Percentiles rank a stretch among this genome's conserved stretches.
Conservation (phyloP, 2,888 invertebrate species). For the Colostygia pectinataria region DNA sequence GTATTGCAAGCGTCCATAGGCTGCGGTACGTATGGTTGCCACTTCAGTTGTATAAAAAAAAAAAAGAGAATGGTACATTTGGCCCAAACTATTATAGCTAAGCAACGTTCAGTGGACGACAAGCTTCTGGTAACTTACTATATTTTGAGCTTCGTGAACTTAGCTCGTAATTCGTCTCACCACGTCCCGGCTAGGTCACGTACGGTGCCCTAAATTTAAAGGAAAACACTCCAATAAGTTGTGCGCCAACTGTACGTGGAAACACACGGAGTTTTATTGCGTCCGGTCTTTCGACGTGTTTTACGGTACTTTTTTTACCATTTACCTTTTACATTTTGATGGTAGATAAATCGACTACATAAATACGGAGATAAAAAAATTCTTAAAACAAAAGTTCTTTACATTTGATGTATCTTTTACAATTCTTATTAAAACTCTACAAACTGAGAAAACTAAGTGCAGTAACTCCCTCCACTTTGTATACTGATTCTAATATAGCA, state of each 20-base stretch:
- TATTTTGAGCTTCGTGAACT: slow-evolving; percentile 59
- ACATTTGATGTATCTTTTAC: too few species aligned
- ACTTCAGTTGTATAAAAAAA: too few species aligned
- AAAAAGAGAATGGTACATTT: too few species aligned
- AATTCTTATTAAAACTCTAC: too few species aligned
- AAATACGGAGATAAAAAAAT: too few species aligned
- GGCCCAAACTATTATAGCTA: neutral
- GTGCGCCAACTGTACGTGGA: slow-evolving; percentile 47
- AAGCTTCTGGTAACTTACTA: slow-evolving; percentile 31
- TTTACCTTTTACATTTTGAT: neutral
- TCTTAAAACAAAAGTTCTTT: too few species aligned
- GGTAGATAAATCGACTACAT: too few species aligned
- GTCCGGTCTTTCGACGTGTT: neutral
- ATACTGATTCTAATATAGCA: too few species aligned
- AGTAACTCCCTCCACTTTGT: too few species aligned
- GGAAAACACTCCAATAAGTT: slow-evolving; percentile 72
- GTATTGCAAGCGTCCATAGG: too few species aligned
- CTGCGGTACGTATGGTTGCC: too few species aligned
- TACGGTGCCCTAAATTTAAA: slow-evolving; percentile 72
- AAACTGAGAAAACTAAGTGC: too few species aligned
- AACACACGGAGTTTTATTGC: slow-evolving; percentile 20
- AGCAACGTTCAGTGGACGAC: slow-evolving; percentile 14
- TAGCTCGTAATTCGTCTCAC: slow-evolving; percentile 63
- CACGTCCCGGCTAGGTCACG: slow-evolving; percentile 67
- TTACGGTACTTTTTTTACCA: neutral